Conservation (phyloP, 2,113 vertebrate genomes). For the Ictalurus punctatus region DNA sequence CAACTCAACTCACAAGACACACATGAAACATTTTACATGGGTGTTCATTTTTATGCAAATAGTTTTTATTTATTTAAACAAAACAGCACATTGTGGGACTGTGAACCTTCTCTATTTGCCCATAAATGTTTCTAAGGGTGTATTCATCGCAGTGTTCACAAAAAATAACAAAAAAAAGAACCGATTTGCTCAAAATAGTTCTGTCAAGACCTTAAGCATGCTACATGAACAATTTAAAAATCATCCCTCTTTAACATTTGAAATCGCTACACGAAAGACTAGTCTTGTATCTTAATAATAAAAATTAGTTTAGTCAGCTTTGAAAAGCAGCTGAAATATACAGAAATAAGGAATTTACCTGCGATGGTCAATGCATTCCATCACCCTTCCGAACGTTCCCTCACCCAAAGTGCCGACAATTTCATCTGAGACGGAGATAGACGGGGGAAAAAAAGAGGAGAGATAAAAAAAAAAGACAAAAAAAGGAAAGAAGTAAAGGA, state of each 20-base stretch:
- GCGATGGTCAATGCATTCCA: conserved; percentile 92
- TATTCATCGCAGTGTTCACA: not conserved
- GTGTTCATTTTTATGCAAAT: not conserved
- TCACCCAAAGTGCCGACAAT: conserved; percentile 94
- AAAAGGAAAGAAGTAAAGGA: conserved; percentile 54
- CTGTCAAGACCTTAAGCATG: not conserved
- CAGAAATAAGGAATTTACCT: conserved; percentile 71
- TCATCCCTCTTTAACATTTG: not conserved
- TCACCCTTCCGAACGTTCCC: conserved; percentile 94
- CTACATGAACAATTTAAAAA: not conserved
- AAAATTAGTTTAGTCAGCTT: not conserved
- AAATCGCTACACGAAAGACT: not conserved
- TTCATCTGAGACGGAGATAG: conserved; percentile 83
- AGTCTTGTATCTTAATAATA: not conserved
- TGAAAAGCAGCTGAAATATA: not conserved
- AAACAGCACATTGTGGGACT: not conserved
- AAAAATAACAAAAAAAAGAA: not conserved
- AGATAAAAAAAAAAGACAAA: conserved; percentile 50
- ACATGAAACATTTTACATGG: not conserved
- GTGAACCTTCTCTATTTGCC: not conserved
- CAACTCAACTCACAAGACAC: not conserved
- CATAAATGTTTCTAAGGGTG: not conserved
- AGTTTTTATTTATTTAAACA: not conserved
- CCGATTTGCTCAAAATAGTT: not conserved
- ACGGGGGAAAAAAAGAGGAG: conserved; percentile 47